Conservation (phyloP, 2,797 vertebrate genomes). For the Nannoperca obscura region DNA sequence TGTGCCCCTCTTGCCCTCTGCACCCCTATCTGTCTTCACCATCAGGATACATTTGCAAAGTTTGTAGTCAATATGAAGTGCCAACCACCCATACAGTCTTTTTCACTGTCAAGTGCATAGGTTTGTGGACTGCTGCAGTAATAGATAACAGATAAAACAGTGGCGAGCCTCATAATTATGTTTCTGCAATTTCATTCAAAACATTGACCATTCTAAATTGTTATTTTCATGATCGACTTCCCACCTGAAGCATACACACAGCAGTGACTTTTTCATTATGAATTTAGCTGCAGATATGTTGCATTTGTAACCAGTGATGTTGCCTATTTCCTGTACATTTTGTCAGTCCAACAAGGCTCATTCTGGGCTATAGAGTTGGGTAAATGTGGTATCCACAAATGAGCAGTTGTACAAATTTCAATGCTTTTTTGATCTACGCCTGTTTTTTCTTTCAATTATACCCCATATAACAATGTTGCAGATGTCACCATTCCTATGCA, state of each 20-base stretch:
- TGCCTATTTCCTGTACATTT: not conserved
- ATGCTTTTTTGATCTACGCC: not conserved
- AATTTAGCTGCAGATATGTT: not conserved
- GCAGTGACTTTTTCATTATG: not conserved
- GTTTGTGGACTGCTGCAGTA: constrained; percentile 11
- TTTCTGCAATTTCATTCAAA: not conserved
- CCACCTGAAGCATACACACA: not conserved
- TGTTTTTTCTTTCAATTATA: not conserved
- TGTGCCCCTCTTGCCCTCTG: constrained; percentile 72
- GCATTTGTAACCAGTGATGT: not conserved
- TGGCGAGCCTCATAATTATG: not conserved
- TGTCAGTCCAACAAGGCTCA: not conserved
- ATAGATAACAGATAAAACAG: constrained; percentile 13
- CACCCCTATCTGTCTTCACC: constrained; percentile 72
- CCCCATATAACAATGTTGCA: too few species aligned
- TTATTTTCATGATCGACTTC: not conserved
- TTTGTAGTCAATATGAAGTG: constrained; percentile 62
- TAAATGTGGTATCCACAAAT: constrained; percentile 10
- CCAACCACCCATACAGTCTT: constrained; percentile 57
- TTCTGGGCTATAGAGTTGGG: not conserved
- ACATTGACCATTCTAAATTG: not conserved
- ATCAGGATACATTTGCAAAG: constrained; percentile 76
- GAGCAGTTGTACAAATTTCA: not conserved
- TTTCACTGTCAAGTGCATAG: constrained; percentile 32
- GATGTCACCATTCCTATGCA: not conserved